phyloP scores from a whole-genome alignment of 2,888 invertebrate species.

The Ormyrus rosae region DNA sequence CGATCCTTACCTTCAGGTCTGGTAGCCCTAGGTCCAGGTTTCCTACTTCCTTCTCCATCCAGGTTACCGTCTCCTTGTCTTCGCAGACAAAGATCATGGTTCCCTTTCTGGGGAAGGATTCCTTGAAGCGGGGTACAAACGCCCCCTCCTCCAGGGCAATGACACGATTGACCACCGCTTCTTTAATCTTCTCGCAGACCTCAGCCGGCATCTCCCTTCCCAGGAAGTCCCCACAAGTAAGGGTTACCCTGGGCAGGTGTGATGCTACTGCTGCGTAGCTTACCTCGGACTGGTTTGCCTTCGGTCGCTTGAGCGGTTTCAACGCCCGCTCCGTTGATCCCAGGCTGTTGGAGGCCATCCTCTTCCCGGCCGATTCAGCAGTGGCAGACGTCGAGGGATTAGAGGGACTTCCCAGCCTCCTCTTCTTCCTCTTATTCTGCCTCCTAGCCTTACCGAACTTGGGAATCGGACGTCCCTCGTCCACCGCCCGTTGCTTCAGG shows the following conservation, averaged over 20 bases:
- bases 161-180: neutral
- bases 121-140: too few relatives aligned
- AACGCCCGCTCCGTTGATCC: neutral
- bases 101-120: too few relatives aligned
- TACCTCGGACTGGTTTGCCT: neutral
- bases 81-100: slow-evolving; percentile 2
- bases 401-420: too few relatives aligned
- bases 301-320: neutral
- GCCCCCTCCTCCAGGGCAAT: neutral
- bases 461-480: neutral
- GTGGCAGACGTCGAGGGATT: neutral
- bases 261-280: too few relatives aligned
- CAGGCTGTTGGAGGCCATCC: too few relatives aligned
- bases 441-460: neutral
- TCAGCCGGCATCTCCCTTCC: slow-evolving; percentile 8
- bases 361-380: too few relatives aligned
- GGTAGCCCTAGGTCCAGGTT: neutral
- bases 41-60: neutral
- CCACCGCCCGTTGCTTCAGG: neutral
- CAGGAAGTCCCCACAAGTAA: slow-evolving; percentile 11
- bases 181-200: neutral
- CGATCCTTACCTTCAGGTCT: neutral
- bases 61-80: neutral
- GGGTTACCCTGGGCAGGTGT: neutral
- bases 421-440: too few relatives aligned